A percentile compares a stretch with the other conserved stretches of the same genome.
Evolutionary conservation across 2,888 invertebrate species (phyloP).

Genomic region (Elmis aenea): DNA sequence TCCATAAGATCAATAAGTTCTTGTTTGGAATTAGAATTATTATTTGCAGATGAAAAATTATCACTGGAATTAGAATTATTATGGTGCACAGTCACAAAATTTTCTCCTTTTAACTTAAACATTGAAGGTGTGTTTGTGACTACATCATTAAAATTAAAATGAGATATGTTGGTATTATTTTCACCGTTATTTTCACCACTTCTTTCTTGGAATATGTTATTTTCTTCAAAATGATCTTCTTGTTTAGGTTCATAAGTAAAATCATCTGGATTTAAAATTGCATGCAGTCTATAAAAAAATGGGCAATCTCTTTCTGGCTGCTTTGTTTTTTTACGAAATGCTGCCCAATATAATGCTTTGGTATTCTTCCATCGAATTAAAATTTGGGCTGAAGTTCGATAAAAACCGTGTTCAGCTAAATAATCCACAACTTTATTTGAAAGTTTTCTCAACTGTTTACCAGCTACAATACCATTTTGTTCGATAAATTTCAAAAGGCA

Average conservation of each 20-base stretch:
- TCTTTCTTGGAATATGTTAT: background rate
- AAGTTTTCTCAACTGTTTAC: constrained; percentile 11
- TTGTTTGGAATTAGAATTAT: constrained; percentile 3
- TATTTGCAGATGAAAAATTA: constrained; percentile 6
- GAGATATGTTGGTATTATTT: constrained; percentile 1
- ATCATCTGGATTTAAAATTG: constrained; percentile 12
- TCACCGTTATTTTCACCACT: background rate
- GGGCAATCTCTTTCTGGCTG: constrained; percentile 11
- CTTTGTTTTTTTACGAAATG: constrained; percentile 9
- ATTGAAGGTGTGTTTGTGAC: background rate
- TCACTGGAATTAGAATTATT: constrained; percentile 6
- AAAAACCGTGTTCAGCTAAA: constrained; percentile 9
- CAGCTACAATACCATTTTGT: constrained; percentile 12
- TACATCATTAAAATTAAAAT: constrained; percentile 6
- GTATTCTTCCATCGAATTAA: constrained; percentile 16
- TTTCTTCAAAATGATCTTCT: constrained; percentile 1
- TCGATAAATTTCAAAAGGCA: constrained; percentile 14
- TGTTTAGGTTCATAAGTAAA: constrained; percentile 1
- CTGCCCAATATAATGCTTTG: constrained; percentile 13
- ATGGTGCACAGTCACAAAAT: constrained; percentile 1
- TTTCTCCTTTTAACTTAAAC: constrained; percentile 1
- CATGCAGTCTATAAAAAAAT: constrained; percentile 12
- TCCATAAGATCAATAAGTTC: constrained; percentile 5
- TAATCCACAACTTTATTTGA: constrained; percentile 11
- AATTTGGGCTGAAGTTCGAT: constrained; percentile 10